Percentiles rank a stretch among this genome's conserved stretches.
Evolutionary conservation across 1,140 invertebrate genomes (phyloP).

Genomic region (Dufourea novaeangliae): DNA sequence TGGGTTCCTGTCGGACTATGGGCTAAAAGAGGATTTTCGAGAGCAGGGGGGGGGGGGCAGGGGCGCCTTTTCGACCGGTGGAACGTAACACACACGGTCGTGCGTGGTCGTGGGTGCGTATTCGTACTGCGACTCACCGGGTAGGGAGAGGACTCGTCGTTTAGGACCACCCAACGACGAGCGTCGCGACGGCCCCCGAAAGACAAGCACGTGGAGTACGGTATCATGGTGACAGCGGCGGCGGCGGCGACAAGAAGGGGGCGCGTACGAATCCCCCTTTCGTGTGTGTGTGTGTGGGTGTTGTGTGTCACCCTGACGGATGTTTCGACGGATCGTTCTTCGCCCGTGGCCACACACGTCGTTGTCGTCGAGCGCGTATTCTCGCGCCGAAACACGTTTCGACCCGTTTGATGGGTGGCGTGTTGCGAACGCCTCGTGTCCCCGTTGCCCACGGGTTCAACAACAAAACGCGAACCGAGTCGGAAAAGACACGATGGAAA

Average conservation of each 20-base stretch:
- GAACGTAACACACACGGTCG: constrained; percentile 12
- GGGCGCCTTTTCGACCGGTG: constrained; percentile 6
- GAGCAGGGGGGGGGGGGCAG: not conserved
- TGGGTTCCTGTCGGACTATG: not conserved
- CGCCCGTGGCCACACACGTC: not conserved
- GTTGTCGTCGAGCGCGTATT: not conserved
- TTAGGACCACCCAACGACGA: constrained; percentile 62
- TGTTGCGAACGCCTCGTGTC: constrained; percentile 24
- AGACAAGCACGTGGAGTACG: constrained; percentile 70
- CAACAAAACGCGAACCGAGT: constrained; percentile 16
- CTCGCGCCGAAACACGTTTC: not conserved
- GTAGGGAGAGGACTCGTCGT: constrained; percentile 57
- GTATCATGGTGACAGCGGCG: constrained; percentile 63
- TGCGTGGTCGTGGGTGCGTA: constrained; percentile 52
- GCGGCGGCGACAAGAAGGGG: constrained; percentile 42
- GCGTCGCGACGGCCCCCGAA: constrained; percentile 60
- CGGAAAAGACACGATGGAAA: constrained; percentile 44
- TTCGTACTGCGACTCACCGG: constrained; percentile 60
- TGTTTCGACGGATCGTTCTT: constrained; percentile 12
- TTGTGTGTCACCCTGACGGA: constrained; percentile 1
- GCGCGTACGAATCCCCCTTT: constrained; percentile 29
- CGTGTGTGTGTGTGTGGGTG: no score
- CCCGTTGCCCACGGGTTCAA: constrained; percentile 15
- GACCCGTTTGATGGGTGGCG: not conserved
- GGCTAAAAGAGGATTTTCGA: not conserved